A percentile compares a stretch with the other conserved stretches of the same genome.
phyloP scores from a whole-genome alignment of 2,113 vertebrate species.

The Istiophorus platypterus region DNA sequence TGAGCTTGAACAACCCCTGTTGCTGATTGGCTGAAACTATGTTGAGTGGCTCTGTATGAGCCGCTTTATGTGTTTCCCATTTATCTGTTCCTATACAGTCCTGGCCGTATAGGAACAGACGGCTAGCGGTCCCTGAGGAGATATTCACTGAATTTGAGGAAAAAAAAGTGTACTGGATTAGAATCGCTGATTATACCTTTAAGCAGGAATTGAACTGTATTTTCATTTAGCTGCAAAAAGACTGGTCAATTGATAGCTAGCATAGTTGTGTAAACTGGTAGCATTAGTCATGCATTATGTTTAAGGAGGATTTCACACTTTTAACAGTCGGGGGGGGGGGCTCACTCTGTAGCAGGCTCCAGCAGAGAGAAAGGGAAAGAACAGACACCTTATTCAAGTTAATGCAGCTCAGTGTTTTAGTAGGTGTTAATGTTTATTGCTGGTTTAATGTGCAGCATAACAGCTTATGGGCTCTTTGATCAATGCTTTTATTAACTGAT shows the following conservation, averaged over 20 bases:
- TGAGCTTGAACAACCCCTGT: no score
- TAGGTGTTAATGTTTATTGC: conserved; percentile 17
- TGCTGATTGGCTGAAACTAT: no score
- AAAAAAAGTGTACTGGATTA: no score
- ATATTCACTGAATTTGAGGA: no score
- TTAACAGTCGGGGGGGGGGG: not conserved
- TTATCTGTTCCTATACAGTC: no score
- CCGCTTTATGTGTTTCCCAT: no score
- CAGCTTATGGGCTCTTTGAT: not conserved
- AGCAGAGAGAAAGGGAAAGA: not conserved
- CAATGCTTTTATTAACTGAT: not conserved
- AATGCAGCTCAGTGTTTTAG: conserved; percentile 3
- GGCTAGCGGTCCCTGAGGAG: no score
- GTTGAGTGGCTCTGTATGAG: no score
- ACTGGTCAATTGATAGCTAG: not conserved
- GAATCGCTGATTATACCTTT: no score
- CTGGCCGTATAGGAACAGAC: no score
- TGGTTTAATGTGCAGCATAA: not conserved
- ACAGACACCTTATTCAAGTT: not conserved
- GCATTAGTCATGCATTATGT: not conserved
- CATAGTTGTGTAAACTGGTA: not conserved
- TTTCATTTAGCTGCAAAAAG: no score
- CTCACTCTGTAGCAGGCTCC: not conserved
- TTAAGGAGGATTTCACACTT: not conserved
- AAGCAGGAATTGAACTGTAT: no score